Base-by-base conservation (phyloP, 2,797 vertebrate genomes). In the Oreonectes daqikongensis region DNA sequence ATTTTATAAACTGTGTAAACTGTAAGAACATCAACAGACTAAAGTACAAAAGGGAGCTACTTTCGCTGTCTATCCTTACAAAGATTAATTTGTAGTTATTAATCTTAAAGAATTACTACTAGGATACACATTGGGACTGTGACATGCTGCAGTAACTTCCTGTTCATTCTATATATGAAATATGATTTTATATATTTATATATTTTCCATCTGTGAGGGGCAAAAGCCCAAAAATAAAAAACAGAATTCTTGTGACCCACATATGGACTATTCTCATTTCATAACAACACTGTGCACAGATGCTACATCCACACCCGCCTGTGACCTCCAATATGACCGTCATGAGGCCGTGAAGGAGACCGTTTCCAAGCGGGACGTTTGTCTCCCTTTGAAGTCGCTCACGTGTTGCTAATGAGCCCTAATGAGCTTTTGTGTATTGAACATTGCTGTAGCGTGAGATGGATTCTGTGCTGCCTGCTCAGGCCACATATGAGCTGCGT, bases 261-360 rank as follows among this genome's bases (percentile, higher is more conserved):
- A 59, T 59, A 18, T 11, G 12, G 17, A 59, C 18, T 32, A 18
- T 60, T 32, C 57, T 35, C 8, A 35, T 61, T 17, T n/a, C 7
- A n/a, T 4, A 35, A 20, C 9, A 28, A 59, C 24, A 14, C 26
- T 55, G 26, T 17, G 20, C 46, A 10, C 24, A 70, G 22, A 77
- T 76, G 65, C 18, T 26, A 30, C 3, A 18, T 35, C 18, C 30
- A n/a, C 57, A 53, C 57, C 40, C 7, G 14, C 12, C 66, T 53
- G 40, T 70, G 75, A 70, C 67, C 67, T 42, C 61, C 22, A 15
- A 50, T 8, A n/a, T 44, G 18, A 60, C 35, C 8, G n/a, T 63
- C 20, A 77, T 77, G 24, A 70, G 12, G 22, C 24, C 46, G 35
- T 70, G 59, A 77, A 70, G 57, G 75, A 77, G 46, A 52, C 30